Evolutionary conservation across 2,113 vertebrate genomes (phyloP).

Genomic region (Ceuthmochares aereus): DNA sequence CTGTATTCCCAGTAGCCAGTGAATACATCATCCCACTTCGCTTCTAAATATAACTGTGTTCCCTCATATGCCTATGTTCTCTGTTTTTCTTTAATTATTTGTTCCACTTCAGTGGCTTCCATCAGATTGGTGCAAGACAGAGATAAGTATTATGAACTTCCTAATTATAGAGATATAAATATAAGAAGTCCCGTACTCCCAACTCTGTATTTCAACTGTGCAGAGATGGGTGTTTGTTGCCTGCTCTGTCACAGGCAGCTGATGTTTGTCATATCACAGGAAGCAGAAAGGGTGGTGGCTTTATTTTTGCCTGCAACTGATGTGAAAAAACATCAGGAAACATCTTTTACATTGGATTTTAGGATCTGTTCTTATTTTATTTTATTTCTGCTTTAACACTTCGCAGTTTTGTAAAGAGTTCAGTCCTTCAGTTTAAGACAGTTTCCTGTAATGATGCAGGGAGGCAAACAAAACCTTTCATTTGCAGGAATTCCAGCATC

Average conservation of each 20-base stretch:
- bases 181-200: background rate
- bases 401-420: background rate
- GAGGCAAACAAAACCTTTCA: background rate
- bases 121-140: conserved; percentile 1
- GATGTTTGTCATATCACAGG: background rate
- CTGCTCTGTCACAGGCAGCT: background rate
- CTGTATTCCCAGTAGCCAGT: conserved; percentile 11
- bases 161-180: conserved; percentile 47
- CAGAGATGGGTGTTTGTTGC: background rate
- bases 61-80: conserved; percentile 37
- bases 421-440: background rate
- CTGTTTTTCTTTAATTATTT: conserved; percentile 68
- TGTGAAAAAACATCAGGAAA: background rate
- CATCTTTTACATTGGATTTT: background rate
- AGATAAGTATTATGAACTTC: conserved; percentile 29
- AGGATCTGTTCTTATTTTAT: background rate
- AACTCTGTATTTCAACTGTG: background rate
- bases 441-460: background rate
- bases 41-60: conserved; percentile 51
- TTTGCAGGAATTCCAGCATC: background rate
- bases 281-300: background rate
- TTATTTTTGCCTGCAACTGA: background rate
- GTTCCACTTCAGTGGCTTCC: conserved; percentile 56
- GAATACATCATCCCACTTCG: conserved; percentile 19
- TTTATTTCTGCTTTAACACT: background rate